Percentiles rank a stretch among this genome's conserved stretches.
These are phyloP conservation scores for Drosophila ochracea DNA, from an alignment of 2,888 invertebrate species.

Conservation along the genomic window DNA sequence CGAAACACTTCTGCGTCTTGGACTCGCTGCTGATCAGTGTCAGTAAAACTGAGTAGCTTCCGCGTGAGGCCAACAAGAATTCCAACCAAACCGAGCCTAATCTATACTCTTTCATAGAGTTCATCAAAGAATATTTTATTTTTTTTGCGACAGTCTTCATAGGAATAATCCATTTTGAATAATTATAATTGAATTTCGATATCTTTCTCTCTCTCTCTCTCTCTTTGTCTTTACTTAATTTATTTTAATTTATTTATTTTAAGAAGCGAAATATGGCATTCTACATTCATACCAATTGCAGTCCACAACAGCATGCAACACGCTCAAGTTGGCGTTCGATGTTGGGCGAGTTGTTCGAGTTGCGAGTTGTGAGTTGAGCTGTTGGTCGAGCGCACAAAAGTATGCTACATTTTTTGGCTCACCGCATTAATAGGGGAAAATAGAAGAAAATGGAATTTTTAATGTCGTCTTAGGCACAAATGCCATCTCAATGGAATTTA, in stretches of 20 bases:
- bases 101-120: not conserved
- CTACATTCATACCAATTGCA: not conserved
- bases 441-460: constrained; percentile 25
- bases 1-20: not conserved
- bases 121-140: not conserved
- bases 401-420: constrained; percentile 26
- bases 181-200: not conserved
- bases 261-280: not conserved
- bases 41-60: not conserved
- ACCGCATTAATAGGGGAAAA: not conserved
- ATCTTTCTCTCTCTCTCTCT: not conserved
- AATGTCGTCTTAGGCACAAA: constrained; percentile 49
- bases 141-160: too few relatives aligned
- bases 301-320: constrained; percentile 4
- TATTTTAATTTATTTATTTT: not conserved
- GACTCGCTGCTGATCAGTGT: not conserved
- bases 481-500: constrained; percentile 51
- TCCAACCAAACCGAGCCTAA: not conserved
- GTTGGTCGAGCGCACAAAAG: constrained; percentile 21
- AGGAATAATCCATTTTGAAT: not conserved
- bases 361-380: not conserved
- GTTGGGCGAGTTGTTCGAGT: not conserved
- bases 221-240: not conserved
- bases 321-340: constrained; percentile 37
- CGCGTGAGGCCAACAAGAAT: too few relatives aligned